phyloP scores from a whole-genome alignment of 2,113 vertebrate species.

The Mus pahari region DNA sequence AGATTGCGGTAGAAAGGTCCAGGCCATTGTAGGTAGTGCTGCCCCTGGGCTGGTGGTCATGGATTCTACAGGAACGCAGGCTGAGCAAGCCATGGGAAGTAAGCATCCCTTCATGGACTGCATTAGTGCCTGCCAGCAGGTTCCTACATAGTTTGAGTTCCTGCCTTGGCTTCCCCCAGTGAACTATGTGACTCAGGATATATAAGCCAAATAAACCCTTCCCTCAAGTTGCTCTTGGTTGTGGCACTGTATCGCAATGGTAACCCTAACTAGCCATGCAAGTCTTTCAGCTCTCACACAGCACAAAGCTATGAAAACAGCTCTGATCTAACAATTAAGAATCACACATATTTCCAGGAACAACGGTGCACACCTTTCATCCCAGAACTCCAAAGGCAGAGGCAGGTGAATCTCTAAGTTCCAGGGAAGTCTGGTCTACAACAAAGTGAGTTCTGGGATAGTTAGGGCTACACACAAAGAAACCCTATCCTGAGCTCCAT shows the following conservation, averaged over 20 bases:
- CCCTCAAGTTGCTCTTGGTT: neutral
- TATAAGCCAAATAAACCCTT: neutral
- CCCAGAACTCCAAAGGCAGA: neutral
- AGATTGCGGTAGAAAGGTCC: neutral
- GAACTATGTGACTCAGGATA: neutral
- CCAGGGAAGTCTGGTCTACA: neutral
- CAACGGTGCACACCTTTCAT: neutral
- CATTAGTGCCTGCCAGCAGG: neutral
- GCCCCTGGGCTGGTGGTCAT: neutral
- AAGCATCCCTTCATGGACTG: neutral
- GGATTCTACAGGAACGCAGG: neutral
- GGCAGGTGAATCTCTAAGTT: neutral
- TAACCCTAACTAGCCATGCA: neutral
- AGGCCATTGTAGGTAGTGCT: neutral
- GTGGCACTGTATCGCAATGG: neutral
- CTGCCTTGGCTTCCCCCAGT: neutral
- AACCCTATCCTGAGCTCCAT: neutral
- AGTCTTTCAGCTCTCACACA: neutral
- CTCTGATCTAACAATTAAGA: slow-evolving; percentile 52
- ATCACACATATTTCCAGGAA: neutral
- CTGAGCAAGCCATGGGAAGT: neutral
- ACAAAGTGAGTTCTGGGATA: neutral
- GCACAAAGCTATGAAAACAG: slow-evolving; percentile 37
- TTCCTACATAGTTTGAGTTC: neutral
- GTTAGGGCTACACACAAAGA: neutral